Base-by-base conservation (phyloP, 37 sponge, comb jelly and placozoan genomes). In the Ianthella basta region DNA sequence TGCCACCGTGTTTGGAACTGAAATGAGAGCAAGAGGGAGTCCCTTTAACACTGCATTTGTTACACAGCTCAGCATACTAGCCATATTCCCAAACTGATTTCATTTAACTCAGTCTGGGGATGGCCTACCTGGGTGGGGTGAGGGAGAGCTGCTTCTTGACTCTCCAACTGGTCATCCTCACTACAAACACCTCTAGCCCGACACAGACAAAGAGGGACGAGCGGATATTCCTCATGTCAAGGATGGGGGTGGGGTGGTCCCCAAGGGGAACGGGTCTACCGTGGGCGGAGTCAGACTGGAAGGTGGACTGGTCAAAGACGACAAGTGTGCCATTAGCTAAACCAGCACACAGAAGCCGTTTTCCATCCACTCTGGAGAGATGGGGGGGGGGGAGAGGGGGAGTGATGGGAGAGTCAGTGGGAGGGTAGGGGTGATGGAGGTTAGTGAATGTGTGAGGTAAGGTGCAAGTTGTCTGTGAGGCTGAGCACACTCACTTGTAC, bases 401-500 rank as follows among this genome's bases (percentile, higher is more conserved):
- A 44, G 50, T 44, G 50, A 44, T 10, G 50, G 50, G 50, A 10
- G 50, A 44, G 50, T 3, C 8, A 44, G 50, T 10, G 50, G 8
- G 50, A 44, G 50, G 50, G 8, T 3, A 10, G 50, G 50, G 50
- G 50, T 44, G 50, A 44, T 44, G 50, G 50, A 8, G 8, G 50
- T 3, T 10, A 8, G 50, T 44, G 50, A 44, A 44, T 44, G 50
- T 44, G 50, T 44, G 50, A 44, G 50, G 50, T 3, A 10, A 8
- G 50, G 8, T 8, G 8, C 6, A 3, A 44, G 50, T 44, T 3
- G 50, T 44, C 50, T 44, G 6, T 44, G 50, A n/a, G n/a, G n/a
- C n/a, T n/a, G n/a, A n/a, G n/a, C n/a, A n/a, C 8, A 10, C 91
- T 79, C 41, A 92, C 92, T 88, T 88, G 59, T 65, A 81, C 59